phyloP scores from a whole-genome alignment of 2,113 vertebrate genomes.

The Festucalex cinctus region DNA sequence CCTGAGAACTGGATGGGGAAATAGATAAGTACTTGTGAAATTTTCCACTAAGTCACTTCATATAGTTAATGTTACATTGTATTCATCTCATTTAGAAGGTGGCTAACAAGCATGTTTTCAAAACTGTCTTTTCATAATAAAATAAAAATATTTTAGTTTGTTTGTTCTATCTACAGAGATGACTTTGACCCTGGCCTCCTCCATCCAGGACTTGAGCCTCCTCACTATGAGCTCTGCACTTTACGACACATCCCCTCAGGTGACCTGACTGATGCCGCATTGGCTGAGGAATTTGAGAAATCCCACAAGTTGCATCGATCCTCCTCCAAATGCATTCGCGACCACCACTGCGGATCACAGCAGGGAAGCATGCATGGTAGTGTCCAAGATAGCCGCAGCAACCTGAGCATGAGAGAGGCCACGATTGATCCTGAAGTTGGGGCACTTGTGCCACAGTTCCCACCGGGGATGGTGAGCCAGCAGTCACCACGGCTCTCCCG shows the following conservation, averaged over 20 bases:
- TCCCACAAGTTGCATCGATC: slow-evolving; percentile 87
- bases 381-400: slow-evolving; percentile 87
- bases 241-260: slow-evolving; percentile 80
- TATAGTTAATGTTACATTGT: too few species aligned
- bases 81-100: too few species aligned
- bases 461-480: slow-evolving; percentile 43
- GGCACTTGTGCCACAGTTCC: slow-evolving; percentile 65
- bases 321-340: slow-evolving; percentile 92
- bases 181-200: slow-evolving; percentile 93
- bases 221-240: slow-evolving; percentile 95
- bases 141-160: too few species aligned
- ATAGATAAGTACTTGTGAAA: too few species aligned
- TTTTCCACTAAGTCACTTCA: too few species aligned
- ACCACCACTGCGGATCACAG: slow-evolving; percentile 96
- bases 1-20: too few species aligned
- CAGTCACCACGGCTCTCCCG: slow-evolving; percentile 52
- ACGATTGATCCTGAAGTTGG: slow-evolving; percentile 74
- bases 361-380: slow-evolving; percentile 83
- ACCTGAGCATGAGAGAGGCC: slow-evolving; percentile 90
- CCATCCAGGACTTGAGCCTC: slow-evolving; percentile 91
- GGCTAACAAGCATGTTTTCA: too few species aligned
- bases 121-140: too few species aligned
- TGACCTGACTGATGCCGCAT: slow-evolving; percentile 80
- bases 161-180: slow-evolving; percentile 61
- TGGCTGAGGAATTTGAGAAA: slow-evolving; percentile 89